Percentiles rank a stretch among this genome's conserved stretches.
These are phyloP conservation scores for Drosophila kikkawai DNA, from an alignment of 1,140 invertebrate genomes.

Conservation along the genomic window DNA sequence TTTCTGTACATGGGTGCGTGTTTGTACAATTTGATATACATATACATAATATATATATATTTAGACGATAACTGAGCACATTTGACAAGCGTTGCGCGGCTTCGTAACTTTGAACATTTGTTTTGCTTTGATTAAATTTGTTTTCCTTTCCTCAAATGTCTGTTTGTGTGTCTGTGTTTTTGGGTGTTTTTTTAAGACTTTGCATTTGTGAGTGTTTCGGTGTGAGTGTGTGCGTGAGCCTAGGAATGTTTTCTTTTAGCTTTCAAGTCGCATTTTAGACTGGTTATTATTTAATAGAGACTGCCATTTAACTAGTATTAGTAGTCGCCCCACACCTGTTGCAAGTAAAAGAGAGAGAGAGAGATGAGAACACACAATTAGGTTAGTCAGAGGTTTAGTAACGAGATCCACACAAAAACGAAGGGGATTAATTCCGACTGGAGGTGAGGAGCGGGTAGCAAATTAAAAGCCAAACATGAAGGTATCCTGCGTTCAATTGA, in stretches of 20 bases:
- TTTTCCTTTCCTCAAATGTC: slow-evolving; percentile 42
- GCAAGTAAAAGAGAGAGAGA: slow-evolving; percentile 63
- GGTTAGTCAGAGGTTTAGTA: slow-evolving; percentile 67
- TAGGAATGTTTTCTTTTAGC: slow-evolving; percentile 24
- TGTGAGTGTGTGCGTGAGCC: slow-evolving; percentile 27
- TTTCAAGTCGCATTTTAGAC: slow-evolving; percentile 48
- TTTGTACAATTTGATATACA: slow-evolving; percentile 71
- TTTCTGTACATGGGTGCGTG: slow-evolving; percentile 63
- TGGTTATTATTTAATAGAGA: slow-evolving; percentile 69
- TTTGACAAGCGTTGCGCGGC: slow-evolving; percentile 54
- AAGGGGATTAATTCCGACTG: slow-evolving; percentile 38
- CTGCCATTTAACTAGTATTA: slow-evolving; percentile 72
- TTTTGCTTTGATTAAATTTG: slow-evolving; percentile 49
- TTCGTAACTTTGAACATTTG: slow-evolving; percentile 61
- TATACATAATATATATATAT: slow-evolving; percentile 49
- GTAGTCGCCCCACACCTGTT: slow-evolving; percentile 85
- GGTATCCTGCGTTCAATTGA: slow-evolving; percentile 21
- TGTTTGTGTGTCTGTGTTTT: slow-evolving; percentile 3
- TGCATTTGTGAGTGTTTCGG: slow-evolving; percentile 28
- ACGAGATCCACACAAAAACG: slow-evolving; percentile 46
- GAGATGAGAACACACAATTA: slow-evolving; percentile 58
- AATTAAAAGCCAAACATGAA: slow-evolving; percentile 66
- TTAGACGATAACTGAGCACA: slow-evolving; percentile 61
- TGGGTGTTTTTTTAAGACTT: slow-evolving; percentile 19
- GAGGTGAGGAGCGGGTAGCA: slow-evolving; percentile 15